Base-by-base conservation (phyloP, 2,113 vertebrate genomes). In the Xiphophorus couchianus region DNA sequence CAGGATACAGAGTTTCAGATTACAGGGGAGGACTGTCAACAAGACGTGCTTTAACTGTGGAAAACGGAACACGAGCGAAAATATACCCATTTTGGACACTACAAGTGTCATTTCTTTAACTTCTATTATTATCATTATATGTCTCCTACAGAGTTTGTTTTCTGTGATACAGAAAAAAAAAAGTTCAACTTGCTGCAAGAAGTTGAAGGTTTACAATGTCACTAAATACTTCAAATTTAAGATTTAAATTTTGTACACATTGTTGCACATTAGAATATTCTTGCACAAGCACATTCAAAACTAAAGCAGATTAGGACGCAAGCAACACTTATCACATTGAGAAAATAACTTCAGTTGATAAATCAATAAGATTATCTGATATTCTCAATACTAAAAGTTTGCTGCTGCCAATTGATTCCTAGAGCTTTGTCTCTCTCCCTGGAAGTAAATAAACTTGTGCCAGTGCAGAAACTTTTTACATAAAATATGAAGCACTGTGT, bases 1-100 rank as follows among this genome's bases (percentile, higher is more conserved):
- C 28, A 22, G 10, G 17, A 39, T 19, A n/a, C 35, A 62, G 19
- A 5, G 25, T 66, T 33, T 61, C 28, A 42, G 17, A 31, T 48
- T 68, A 51, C 67, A 51, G 66, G 15, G 68, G 51, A 63, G 66
- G 58, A 29, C 42, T 66, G n/a, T 58, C 51, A 58, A 58, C 51
- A 58, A 58, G 51, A 25, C 25, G 51, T 25, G 51, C 22, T 58
- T 58, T 58, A 10, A 58, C 25, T 58, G 51, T 58, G 51, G 51
- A 58, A 58, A n/a, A n/a, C 17, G 15, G 17, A 48, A 5, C 14
- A 19, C 7, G 44, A 48, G 44, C 25, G 25, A n/a, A 58, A n/a
- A 58, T n/a, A 58, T 58, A 19, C 51, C 19, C 51, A 58, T n/a
- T 58, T 17, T n/a, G 25, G 22, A 58, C 22, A 58, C 51, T 58